phyloP scores from a whole-genome alignment of 2,113 vertebrate species.

The Acinonyx jubatus region DNA sequence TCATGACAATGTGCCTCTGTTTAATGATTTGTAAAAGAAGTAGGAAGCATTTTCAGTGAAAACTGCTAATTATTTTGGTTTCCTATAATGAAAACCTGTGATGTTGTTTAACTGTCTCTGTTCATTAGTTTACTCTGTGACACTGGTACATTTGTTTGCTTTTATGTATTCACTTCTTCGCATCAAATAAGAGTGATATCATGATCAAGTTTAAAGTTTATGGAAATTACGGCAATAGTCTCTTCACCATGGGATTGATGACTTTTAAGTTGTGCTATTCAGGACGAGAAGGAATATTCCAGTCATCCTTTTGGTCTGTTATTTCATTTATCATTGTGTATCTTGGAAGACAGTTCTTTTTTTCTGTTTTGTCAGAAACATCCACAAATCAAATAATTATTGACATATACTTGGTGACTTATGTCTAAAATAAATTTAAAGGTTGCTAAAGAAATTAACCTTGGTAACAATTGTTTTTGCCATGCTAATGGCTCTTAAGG shows the following conservation, averaged over 20 bases:
- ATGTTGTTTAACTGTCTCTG: slow-evolving; percentile 67
- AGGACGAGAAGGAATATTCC: neutral
- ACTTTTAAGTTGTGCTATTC: slow-evolving; percentile 14
- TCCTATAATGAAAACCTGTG: slow-evolving; percentile 69
- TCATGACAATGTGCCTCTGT: slow-evolving; percentile 63
- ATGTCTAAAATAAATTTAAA: slow-evolving; percentile 71
- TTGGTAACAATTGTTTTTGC: slow-evolving; percentile 64
- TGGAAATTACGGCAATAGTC: neutral
- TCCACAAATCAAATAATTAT: slow-evolving; percentile 72
- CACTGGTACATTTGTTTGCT: slow-evolving; percentile 23
- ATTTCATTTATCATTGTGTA: slow-evolving; percentile 36
- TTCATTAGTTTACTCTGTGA: slow-evolving; percentile 60
- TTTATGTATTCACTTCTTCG: slow-evolving; percentile 44
- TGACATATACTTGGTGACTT: slow-evolving; percentile 62
- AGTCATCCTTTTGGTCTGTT: neutral
- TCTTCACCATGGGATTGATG: neutral
- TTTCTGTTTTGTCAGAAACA: slow-evolving; percentile 63
- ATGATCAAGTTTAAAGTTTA: neutral
- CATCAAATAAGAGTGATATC: neutral
- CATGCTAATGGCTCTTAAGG: slow-evolving; percentile 41
- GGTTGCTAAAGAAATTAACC: slow-evolving; percentile 69
- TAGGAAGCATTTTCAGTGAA: slow-evolving; percentile 66
- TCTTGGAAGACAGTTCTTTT: slow-evolving; percentile 53
- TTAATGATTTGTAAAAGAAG: slow-evolving; percentile 78
- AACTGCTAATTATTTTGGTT: slow-evolving; percentile 78